These are phyloP conservation scores for Neoarius graeffei DNA, from an alignment of 2,113 vertebrate genomes.

Conservation along the genomic window DNA sequence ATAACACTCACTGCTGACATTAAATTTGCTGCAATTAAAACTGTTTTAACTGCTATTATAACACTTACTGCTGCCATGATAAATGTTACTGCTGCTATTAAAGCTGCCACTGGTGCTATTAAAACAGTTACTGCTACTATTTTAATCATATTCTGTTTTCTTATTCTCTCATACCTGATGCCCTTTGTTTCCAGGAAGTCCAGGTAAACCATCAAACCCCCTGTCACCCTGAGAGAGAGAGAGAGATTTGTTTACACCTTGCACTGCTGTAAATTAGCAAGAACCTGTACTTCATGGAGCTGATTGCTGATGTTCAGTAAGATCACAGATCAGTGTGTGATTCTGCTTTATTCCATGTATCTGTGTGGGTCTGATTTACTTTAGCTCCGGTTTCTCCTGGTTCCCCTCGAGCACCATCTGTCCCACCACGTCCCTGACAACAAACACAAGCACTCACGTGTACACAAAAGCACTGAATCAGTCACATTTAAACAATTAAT, in stretches of 20 bases:
- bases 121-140: background rate
- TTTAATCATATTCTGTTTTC: background rate
- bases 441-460: background rate
- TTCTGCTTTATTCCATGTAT: background rate
- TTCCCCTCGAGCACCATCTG: slow-evolving; percentile 87
- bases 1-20: background rate
- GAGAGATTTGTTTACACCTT: background rate
- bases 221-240: slow-evolving; percentile 82
- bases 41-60: background rate
- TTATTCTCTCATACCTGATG: slow-evolving; percentile 65
- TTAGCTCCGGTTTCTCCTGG: slow-evolving; percentile 89
- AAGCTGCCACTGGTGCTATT: background rate
- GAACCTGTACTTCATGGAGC: background rate
- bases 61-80: background rate
- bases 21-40: background rate
- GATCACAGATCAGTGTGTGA: background rate
- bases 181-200: slow-evolving; percentile 77
- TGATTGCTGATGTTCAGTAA: background rate
- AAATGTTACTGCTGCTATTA: background rate
- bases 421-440: slow-evolving; percentile 83
- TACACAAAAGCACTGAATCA: background rate
- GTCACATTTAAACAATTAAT: background rate
- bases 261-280: background rate
- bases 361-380: slow-evolving; percentile 66
- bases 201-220: slow-evolving; percentile 94